Conservation (phyloP, 2,113 vertebrate species). For the Coptodon bakossiorum region DNA sequence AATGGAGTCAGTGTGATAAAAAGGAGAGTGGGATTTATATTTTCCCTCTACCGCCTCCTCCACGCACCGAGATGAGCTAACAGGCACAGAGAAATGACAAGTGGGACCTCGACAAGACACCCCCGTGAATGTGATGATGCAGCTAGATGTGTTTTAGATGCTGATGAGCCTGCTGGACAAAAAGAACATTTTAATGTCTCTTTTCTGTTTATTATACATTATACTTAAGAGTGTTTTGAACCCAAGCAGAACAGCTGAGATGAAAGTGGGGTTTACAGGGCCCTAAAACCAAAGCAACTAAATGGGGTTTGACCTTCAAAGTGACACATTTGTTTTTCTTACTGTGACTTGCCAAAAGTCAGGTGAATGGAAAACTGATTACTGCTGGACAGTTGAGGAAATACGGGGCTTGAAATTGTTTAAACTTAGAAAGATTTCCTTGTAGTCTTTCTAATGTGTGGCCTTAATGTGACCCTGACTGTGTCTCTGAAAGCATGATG, state of each 20-base stretch:
- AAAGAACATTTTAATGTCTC: neutral
- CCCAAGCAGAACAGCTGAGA: neutral
- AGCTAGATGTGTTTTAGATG: constrained; percentile 16
- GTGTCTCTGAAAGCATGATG: neutral
- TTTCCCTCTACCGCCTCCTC: neutral
- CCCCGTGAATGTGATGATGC: constrained; percentile 2
- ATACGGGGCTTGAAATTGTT: neutral
- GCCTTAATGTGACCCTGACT: neutral
- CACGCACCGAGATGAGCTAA: neutral
- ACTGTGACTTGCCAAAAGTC: neutral
- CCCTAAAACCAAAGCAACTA: neutral
- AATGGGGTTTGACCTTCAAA: neutral
- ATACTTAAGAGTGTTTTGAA: neutral
- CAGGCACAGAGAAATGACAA: constrained; percentile 16
- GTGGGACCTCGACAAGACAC: neutral
- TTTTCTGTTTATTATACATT: neutral
- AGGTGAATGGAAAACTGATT: neutral
- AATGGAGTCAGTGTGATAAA: constrained; percentile 60
- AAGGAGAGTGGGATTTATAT: constrained; percentile 51
- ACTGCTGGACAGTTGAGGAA: neutral
- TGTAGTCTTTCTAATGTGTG: neutral
- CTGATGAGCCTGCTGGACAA: neutral
- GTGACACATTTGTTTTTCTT: neutral
- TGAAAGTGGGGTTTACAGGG: neutral
- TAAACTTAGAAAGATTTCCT: neutral